These are phyloP conservation scores for Anastrepha obliqua DNA, from an alignment of 1,140 invertebrate species.

Conservation along the genomic window DNA sequence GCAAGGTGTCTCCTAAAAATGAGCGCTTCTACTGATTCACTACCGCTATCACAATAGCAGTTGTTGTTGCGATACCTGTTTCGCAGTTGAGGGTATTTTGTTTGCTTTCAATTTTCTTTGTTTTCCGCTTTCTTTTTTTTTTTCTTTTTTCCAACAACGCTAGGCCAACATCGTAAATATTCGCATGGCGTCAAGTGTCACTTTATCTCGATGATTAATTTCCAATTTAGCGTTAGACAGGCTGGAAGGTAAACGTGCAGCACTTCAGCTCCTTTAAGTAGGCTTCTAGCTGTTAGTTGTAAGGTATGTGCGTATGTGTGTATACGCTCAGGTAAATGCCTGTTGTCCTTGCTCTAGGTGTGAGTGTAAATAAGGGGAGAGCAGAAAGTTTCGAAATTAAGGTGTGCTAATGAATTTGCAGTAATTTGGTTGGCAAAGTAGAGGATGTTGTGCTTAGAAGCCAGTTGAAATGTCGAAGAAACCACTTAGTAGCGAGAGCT, in stretches of 20 bases:
- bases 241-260: conserved; percentile 13
- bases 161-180: conserved; percentile 48
- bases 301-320: background rate
- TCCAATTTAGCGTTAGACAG: conserved; percentile 28
- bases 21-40: no score
- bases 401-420: conserved; percentile 46
- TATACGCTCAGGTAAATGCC: background rate
- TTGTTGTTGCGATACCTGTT: background rate
- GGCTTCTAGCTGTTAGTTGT: background rate
- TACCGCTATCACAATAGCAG: no score
- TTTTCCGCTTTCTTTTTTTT: background rate
- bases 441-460: conserved; percentile 25
- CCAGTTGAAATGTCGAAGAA: background rate
- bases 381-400: conserved; percentile 36
- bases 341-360: background rate
- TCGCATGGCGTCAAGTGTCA: conserved; percentile 48
- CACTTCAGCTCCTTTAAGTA: background rate
- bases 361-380: background rate
- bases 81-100: background rate
- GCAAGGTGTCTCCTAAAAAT: background rate
- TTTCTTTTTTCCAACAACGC: conserved; percentile 12
- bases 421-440: conserved; percentile 45
- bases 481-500: conserved; percentile 12
- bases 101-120: conserved; percentile 11
- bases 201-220: conserved; percentile 51